phyloP scores from a whole-genome alignment of 2,888 invertebrate genomes.

The Drosophila mercatorum region DNA sequence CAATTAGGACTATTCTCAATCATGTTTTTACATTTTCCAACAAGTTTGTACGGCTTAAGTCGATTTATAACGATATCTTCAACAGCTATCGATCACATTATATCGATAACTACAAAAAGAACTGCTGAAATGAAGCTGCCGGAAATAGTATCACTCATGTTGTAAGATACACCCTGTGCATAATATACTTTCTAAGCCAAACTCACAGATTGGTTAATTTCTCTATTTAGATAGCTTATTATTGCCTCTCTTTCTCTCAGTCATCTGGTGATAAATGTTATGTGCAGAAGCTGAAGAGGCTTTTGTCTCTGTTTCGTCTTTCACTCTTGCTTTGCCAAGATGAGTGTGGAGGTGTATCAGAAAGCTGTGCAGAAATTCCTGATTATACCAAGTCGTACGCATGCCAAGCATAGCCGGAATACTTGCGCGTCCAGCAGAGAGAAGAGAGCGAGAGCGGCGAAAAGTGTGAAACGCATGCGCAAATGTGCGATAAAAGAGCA shows the following conservation, averaged over 20 bases:
- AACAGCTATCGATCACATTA: background rate
- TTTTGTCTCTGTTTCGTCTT: background rate
- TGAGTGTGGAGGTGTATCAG: constrained; percentile 23
- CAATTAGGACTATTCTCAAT: too few species aligned
- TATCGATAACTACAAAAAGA: too few species aligned
- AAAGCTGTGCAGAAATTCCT: constrained; percentile 34
- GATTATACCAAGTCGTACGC: constrained; percentile 57
- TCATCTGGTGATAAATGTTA: background rate
- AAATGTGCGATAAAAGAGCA: constrained; percentile 65
- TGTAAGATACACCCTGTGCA: too few species aligned
- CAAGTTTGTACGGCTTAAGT: too few species aligned
- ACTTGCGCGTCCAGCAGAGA: constrained; percentile 38
- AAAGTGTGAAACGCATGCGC: constrained; percentile 77
- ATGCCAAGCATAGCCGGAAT: constrained; percentile 71
- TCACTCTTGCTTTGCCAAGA: background rate
- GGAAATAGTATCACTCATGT: too few species aligned
- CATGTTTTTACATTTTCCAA: too few species aligned
- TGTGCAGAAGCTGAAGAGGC: background rate
- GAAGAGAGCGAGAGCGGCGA: constrained; percentile 26
- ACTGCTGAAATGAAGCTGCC: too few species aligned
- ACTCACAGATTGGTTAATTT: background rate
- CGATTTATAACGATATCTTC: too few species aligned
- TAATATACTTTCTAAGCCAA: too few species aligned
- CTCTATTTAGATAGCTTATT: background rate
- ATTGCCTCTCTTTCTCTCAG: background rate